Evolutionary conservation across 2,113 vertebrate species (phyloP), one percentile per base, ranked within the genome.

Genomic region (Melanerpes formicivorus): DNA sequence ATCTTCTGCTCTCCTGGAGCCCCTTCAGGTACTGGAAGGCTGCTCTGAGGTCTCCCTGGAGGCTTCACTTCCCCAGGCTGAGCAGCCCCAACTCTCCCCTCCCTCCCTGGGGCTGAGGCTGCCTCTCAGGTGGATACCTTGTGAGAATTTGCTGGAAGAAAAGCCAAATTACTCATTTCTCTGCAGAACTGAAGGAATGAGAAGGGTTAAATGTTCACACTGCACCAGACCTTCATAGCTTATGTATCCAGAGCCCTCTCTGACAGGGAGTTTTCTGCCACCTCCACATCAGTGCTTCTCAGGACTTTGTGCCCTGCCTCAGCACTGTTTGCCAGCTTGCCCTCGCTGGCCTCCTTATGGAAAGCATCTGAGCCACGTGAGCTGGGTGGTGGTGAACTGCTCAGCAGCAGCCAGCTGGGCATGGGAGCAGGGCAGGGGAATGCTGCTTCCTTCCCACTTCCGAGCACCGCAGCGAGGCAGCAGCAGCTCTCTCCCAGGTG

Each of bases 141-240:
- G 21, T 44, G 42, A 23, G 19, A 54, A 58, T 32, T 7, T 55
- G 3, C 29, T 64, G 52, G 19, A 7, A 63, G 5, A 19, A 70
- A 72, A 84, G 26, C 4, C 32, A 64, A 34, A 29, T 76, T 10
- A 9, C 4, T 21, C 0, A 52, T 74, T 67, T 75, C 19, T 7
- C 18, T 70, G 52, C 52, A 70, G 59, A 55, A 5, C 1, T 10
- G 34, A n/a, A 34, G 44, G 12, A 14, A 8, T 60, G 65, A 27
- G 9, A 55, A 81, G 11, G 34, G 22, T 62, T 42, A n/a, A 60
- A n/a, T 3, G 2, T 8, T 30, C 65, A 16, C 42, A 3, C 1
- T 5, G 83, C 59, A 18, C 2, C 50, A 70, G 46, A n/a, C 18
- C 5, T 0, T 0, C 11, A 11, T 7, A 19, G 29, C 56, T 29